These are phyloP conservation scores for Ochotona princeps DNA, from an alignment of 2,113 vertebrate genomes.

Conservation along the genomic window DNA sequence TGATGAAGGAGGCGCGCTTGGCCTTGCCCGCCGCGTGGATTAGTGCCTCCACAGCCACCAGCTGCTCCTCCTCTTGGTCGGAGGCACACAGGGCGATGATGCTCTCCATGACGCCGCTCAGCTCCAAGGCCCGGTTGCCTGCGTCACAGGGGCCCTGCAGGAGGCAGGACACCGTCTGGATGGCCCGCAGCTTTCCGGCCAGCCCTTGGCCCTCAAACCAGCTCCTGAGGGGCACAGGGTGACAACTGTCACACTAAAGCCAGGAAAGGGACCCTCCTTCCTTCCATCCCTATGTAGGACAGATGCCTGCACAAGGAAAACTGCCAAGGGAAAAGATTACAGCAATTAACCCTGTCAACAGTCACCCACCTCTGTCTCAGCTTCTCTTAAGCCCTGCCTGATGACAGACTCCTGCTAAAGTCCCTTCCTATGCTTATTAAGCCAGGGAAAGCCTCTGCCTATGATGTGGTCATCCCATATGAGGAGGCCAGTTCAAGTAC, in stretches of 20 bases:
- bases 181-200: conserved; percentile 92
- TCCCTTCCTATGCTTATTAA: background rate
- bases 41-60: conserved; percentile 96
- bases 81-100: conserved; percentile 95
- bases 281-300: background rate
- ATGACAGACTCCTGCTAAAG: background rate
- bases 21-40: conserved; percentile 97
- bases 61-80: conserved; percentile 91
- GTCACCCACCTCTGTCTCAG: background rate
- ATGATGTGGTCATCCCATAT: no score
- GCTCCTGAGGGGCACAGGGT: conserved; percentile 85
- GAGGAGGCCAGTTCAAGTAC: no score
- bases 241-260: background rate
- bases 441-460: no score
- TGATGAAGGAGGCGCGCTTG: conserved; percentile 97
- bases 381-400: background rate
- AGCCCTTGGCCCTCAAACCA: conserved; percentile 89
- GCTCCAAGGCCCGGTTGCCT: conserved; percentile 94
- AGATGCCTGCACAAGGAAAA: background rate
- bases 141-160: conserved; percentile 96
- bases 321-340: background rate
- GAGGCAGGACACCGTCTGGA: conserved; percentile 95
- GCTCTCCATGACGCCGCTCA: conserved; percentile 94
- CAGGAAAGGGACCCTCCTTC: background rate
- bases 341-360: accelerated